These are phyloP conservation scores for Trichopria drosophilae DNA, from an alignment of 2,888 invertebrate species.

Conservation along the genomic window DNA sequence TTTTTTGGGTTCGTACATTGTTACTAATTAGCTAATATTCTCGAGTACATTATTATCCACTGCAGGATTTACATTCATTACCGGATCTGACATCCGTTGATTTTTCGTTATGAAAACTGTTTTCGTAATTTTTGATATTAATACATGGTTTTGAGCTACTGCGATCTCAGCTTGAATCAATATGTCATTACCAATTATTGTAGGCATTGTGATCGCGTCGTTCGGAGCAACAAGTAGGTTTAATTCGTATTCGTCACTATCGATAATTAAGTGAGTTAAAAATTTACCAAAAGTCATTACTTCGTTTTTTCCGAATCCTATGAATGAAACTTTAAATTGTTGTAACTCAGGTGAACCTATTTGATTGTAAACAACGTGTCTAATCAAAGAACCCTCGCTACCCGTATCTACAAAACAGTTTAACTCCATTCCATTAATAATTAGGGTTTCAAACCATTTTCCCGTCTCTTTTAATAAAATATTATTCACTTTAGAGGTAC, in stretches of 20 bases:
- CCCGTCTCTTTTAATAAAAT: no score
- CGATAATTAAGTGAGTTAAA: not conserved
- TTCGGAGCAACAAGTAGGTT: conserved; percentile 18
- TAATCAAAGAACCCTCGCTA: conserved; percentile 17
- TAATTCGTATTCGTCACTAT: conserved; percentile 7
- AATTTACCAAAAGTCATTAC: conserved; percentile 21
- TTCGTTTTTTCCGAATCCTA: conserved; percentile 19
- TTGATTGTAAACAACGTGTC: conserved; percentile 12
- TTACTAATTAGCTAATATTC: conserved; percentile 1
- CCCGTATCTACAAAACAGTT: conserved; percentile 25
- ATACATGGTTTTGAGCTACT: conserved; percentile 10
- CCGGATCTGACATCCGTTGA: no score
- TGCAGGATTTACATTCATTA: not conserved
- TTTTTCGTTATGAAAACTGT: no score
- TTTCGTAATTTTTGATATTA: conserved; percentile 6
- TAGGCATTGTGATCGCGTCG: conserved; percentile 14
- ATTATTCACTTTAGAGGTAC: not conserved
- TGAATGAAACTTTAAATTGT: conserved; percentile 9
- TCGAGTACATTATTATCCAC: not conserved
- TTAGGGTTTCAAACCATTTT: no score
- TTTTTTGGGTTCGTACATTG: not conserved
- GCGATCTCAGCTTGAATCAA: conserved; percentile 18
- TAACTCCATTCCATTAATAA: no score
- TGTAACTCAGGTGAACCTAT: conserved; percentile 15
- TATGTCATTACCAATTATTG: conserved; percentile 21